A percentile compares a stretch with the other conserved stretches of the same genome.
phyloP scores from a whole-genome alignment of 1,140 invertebrate genomes.

The Steinernema feltiae region DNA sequence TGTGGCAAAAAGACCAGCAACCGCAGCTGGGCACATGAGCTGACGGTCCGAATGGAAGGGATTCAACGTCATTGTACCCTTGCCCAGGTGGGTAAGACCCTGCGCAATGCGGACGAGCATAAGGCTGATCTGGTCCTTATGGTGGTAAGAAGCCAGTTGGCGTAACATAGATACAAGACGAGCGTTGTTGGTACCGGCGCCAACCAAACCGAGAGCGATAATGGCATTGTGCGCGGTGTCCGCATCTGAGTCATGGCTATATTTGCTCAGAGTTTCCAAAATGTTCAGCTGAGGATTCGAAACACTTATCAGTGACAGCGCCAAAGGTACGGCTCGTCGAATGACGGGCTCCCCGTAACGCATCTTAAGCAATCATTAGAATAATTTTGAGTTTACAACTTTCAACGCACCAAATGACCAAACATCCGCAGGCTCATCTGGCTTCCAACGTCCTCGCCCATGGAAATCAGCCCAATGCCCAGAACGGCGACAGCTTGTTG shows the following conservation, averaged over 20 bases:
- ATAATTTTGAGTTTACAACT: no score
- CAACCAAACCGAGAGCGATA: constrained; percentile 92
- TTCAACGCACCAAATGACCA: constrained; percentile 72
- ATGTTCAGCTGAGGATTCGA: constrained; percentile 96
- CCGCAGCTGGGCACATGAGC: constrained; percentile 77
- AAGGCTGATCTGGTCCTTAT: constrained; percentile 78
- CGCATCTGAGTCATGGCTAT: constrained; percentile 88
- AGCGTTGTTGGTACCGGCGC: constrained; percentile 71
- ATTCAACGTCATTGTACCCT: constrained; percentile 93
- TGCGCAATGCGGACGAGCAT: constrained; percentile 99
- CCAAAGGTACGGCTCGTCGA: constrained; percentile 88
- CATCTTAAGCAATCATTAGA: constrained; percentile 58
- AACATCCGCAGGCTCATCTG: constrained; percentile 98
- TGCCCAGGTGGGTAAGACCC: constrained; percentile 92
- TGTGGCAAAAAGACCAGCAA: constrained; percentile 74
- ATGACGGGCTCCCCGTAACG: constrained; percentile 98
- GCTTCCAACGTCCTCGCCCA: constrained; percentile 96
- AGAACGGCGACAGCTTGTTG: constrained; percentile 94
- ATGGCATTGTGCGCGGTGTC: constrained; percentile 97
- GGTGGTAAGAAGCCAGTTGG: constrained; percentile 91
- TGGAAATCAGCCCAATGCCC: constrained; percentile 93
- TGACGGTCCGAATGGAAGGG: constrained; percentile 94
- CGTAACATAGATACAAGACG: constrained; percentile 87
- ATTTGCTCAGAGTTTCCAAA: constrained; percentile 95
- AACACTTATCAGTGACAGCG: constrained; percentile 86